A percentile compares a stretch with the other conserved stretches of the same genome.
These are phyloP conservation scores for Phallusia fumigata DNA, from an alignment of 23 tunicate species.

Conservation along the genomic window DNA sequence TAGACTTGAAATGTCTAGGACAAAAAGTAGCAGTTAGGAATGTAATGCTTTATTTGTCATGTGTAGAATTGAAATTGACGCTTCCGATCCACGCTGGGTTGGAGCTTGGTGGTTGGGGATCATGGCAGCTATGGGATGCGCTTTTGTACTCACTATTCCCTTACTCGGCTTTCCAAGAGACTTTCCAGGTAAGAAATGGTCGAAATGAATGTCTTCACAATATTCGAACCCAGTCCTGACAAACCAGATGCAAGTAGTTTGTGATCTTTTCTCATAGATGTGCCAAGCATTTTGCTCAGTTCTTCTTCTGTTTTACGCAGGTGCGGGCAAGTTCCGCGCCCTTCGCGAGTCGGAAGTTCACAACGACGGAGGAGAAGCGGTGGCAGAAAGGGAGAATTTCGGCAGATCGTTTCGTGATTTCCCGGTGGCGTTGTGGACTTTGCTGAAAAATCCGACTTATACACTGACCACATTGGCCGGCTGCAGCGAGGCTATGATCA, in stretches of 20 bases:
- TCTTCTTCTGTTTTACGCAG: slow-evolving; percentile 8
- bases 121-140: slow-evolving; percentile 64
- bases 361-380: slow-evolving; percentile 45
- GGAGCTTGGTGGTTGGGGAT: slow-evolving; percentile 99
- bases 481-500: slow-evolving; percentile 70
- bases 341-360: slow-evolving; percentile 61
- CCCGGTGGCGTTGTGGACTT: slow-evolving; percentile 52
- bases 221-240: too few relatives aligned
- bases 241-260: too few relatives aligned
- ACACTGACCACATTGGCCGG: slow-evolving; percentile 59
- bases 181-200: slow-evolving; percentile 72
- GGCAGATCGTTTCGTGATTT: slow-evolving; percentile 79
- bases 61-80: slow-evolving; percentile 41
- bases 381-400: slow-evolving; percentile 56
- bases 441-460: slow-evolving; percentile 77
- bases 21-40: not conserved
- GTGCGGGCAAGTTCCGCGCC: slow-evolving; percentile 41
- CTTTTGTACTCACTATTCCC: slow-evolving; percentile 64
- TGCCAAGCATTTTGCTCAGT: too few relatives aligned
- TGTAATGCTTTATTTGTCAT: not conserved
- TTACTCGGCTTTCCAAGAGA: slow-evolving; percentile 83
- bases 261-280: too few relatives aligned
- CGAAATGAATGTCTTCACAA: too few relatives aligned
- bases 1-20: too few relatives aligned
- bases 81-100: slow-evolving; percentile 93